Evolutionary conservation across 2,888 invertebrate genomes (phyloP).

Genomic region (Leucophenga maculata): DNA sequence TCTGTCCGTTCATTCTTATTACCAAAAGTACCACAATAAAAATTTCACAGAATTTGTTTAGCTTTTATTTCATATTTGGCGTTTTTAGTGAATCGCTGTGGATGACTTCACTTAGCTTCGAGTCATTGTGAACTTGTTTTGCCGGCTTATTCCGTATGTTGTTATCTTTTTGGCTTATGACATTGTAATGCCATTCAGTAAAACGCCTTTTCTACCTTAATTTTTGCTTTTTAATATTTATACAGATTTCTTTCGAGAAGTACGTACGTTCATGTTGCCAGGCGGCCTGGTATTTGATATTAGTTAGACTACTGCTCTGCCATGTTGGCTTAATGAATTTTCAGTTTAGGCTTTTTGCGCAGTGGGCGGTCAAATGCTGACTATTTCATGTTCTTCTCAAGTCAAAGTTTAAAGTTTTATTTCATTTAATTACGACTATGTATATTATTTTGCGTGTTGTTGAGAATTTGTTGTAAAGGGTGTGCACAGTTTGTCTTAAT

Average conservation of each 20-base stretch:
- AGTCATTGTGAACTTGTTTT: slow-evolving; percentile 56
- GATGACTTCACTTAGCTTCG: slow-evolving; percentile 65
- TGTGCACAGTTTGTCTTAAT: slow-evolving; percentile 19
- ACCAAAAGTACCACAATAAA: slow-evolving; percentile 33
- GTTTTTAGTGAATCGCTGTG: slow-evolving; percentile 45
- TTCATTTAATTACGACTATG: no score
- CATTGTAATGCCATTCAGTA: slow-evolving; percentile 20
- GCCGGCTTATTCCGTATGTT: slow-evolving; percentile 29
- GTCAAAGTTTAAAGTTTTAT: slow-evolving; percentile 21
- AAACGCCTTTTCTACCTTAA: not conserved
- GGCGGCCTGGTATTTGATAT: not conserved
- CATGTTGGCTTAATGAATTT: slow-evolving; percentile 3
- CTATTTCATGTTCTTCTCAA: not conserved
- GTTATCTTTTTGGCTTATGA: slow-evolving; percentile 37
- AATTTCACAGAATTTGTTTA: slow-evolving; percentile 57
- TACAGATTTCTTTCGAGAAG: not conserved
- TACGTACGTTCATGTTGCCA: not conserved
- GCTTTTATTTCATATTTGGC: slow-evolving; percentile 41
- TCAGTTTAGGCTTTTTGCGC: slow-evolving; percentile 4
- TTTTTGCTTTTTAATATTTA: slow-evolving; percentile 24
- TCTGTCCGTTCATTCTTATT: slow-evolving; percentile 10
- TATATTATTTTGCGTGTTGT: not conserved
- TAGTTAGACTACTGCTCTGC: not conserved
- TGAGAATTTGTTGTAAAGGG: not conserved
- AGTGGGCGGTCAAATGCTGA: slow-evolving; percentile 58